Evolutionary conservation across 2,113 vertebrate species (phyloP).

Genomic region (Colaptes auratus): DNA sequence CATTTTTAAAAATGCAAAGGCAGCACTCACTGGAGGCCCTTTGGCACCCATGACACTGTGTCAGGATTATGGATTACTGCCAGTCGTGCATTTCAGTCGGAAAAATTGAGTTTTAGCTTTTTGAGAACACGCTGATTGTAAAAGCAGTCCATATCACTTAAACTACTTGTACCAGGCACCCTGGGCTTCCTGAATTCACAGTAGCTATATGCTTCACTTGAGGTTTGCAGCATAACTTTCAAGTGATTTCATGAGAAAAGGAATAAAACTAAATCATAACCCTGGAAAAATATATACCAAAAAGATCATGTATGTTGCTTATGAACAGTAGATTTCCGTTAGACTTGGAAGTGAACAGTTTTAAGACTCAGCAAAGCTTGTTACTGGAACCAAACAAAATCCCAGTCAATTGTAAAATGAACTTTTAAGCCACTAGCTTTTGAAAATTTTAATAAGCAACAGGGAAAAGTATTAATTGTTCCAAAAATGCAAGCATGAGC

Average conservation of each 20-base stretch:
- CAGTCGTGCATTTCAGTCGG: slow-evolving; percentile 21
- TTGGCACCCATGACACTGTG: slow-evolving; percentile 28
- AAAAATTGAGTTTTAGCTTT: slow-evolving; percentile 17
- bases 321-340: not conserved
- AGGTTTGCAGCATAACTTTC: not conserved
- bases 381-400: not conserved
- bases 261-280: not conserved
- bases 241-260: not conserved
- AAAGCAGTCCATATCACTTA: not conserved
- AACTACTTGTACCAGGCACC: not conserved
- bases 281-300: not conserved
- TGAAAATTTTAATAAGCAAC: not conserved
- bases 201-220: not conserved
- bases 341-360: not conserved
- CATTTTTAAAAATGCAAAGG: slow-evolving; percentile 45
- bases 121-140: not conserved
- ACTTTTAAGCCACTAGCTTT: slow-evolving; percentile 27
- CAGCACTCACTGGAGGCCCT: slow-evolving; percentile 40
- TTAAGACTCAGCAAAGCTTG: slow-evolving; percentile 1
- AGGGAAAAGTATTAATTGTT: slow-evolving; percentile 4
- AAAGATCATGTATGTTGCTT: not conserved
- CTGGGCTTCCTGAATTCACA: not conserved
- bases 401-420: slow-evolving; percentile 9
- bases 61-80: slow-evolving; percentile 59
- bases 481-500: not conserved